These are phyloP conservation scores for Chrysemys picta DNA, from an alignment of 2,113 vertebrate genomes.

Conservation along the genomic window DNA sequence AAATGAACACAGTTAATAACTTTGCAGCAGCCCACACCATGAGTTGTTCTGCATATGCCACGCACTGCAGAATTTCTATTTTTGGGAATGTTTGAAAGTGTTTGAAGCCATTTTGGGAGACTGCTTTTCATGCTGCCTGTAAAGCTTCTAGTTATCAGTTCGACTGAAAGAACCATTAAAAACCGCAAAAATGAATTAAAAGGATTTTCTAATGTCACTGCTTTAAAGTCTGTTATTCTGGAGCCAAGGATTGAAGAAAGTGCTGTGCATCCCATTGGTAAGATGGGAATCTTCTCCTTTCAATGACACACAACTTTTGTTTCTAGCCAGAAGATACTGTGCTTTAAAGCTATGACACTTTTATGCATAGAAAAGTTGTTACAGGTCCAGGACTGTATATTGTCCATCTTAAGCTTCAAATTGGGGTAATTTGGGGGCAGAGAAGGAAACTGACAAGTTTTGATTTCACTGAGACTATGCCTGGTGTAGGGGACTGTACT, in stretches of 20 bases:
- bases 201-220: neutral
- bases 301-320: neutral
- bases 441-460: neutral
- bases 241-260: neutral
- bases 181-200: neutral
- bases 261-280: neutral
- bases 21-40: fast-evolving
- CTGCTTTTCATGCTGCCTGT: neutral
- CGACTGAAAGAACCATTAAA: neutral
- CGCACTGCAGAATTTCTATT: neutral
- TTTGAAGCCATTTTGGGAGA: neutral
- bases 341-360: neutral
- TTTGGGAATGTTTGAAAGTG: neutral
- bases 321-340: neutral
- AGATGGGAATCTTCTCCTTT: neutral
- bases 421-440: fast-evolving
- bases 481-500: fast-evolving
- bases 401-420: neutral
- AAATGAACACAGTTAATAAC: fast-evolving
- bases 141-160: neutral
- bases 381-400: neutral
- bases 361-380: neutral
- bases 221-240: neutral
- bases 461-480: neutral
- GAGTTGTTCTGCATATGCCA: fast-evolving